phyloP scores from a whole-genome alignment of 2,888 invertebrate species.

The Stenoptilia bipunctidactyla region DNA sequence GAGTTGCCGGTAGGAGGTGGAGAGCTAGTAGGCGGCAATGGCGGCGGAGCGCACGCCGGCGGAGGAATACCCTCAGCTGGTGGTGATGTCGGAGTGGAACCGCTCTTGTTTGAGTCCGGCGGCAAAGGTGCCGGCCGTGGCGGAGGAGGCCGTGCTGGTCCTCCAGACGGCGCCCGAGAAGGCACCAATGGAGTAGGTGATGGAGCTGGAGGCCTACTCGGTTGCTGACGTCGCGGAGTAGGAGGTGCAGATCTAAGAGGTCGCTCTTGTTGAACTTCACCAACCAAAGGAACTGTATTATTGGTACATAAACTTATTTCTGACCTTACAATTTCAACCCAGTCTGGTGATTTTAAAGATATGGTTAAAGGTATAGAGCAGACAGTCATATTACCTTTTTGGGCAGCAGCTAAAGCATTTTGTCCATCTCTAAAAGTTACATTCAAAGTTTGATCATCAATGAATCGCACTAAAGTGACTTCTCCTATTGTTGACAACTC shows the following conservation, averaged over 20 bases:
- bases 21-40: conserved; percentile 38
- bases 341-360: conserved; percentile 85
- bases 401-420: conserved; percentile 82
- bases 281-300: conserved; percentile 84
- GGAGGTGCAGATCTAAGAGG: conserved; percentile 57
- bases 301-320: conserved; percentile 88
- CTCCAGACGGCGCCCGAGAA: conserved; percentile 53
- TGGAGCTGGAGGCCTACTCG: conserved; percentile 74
- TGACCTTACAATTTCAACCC: conserved; percentile 84
- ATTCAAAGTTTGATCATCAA: conserved; percentile 86
- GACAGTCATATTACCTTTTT: conserved; percentile 70
- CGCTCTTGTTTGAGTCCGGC: conserved; percentile 41
- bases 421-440: conserved; percentile 93
- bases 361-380: conserved; percentile 78
- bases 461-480: conserved; percentile 91
- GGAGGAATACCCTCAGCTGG: conserved; percentile 70
- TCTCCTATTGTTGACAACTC: conserved; percentile 89
- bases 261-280: conserved; percentile 41
- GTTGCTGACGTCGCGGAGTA: conserved; percentile 63
- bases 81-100: neutral
- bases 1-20: conserved; percentile 47
- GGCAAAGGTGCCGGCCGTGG: conserved; percentile 70
- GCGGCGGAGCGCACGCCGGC: conserved; percentile 75
- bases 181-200: conserved; percentile 61
- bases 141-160: conserved; percentile 69